These are phyloP conservation scores for Scaptodrosophila lebanonensis DNA, from an alignment of 1,140 invertebrate genomes.

Conservation along the genomic window DNA sequence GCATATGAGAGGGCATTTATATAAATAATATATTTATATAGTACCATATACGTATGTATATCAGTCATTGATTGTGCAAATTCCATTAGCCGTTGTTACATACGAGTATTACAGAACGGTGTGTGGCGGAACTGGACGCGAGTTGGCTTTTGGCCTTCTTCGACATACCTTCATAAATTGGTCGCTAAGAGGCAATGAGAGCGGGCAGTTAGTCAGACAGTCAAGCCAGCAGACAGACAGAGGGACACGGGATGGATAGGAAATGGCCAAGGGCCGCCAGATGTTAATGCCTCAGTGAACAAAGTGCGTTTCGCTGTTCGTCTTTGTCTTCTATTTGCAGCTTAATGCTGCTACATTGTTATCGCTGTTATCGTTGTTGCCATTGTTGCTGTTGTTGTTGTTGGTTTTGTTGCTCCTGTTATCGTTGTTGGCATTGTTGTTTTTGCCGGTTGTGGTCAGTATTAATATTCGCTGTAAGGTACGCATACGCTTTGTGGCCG, in stretches of 20 bases:
- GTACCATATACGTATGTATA: too few relatives aligned
- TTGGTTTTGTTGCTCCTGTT: slow-evolving; percentile 1
- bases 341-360: slow-evolving; percentile 20
- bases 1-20: too few relatives aligned
- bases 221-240: slow-evolving; percentile 1
- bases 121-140: too few relatives aligned
- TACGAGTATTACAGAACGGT: too few relatives aligned
- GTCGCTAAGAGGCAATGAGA: too few relatives aligned
- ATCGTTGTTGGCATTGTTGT: slow-evolving; percentile 12
- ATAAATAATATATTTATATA: too few relatives aligned
- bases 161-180: slow-evolving; percentile 34
- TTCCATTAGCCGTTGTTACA: too few relatives aligned
- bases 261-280: slow-evolving; percentile 31
- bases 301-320: slow-evolving; percentile 70
- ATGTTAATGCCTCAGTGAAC: slow-evolving; percentile 68
- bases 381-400: neutral
- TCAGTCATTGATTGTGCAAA: too few relatives aligned
- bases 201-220: too few relatives aligned
- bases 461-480: slow-evolving; percentile 43
- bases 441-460: slow-evolving; percentile 46
- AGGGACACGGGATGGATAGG: slow-evolving; percentile 15
- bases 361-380: slow-evolving; percentile 20
- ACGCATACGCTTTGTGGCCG: slow-evolving; percentile 54
- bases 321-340: slow-evolving; percentile 26
- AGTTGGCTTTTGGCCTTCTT: too few relatives aligned